Base-by-base conservation (phyloP, 37 sponge, comb jelly and placozoan genomes). In the Aplysina aerophoba region DNA sequence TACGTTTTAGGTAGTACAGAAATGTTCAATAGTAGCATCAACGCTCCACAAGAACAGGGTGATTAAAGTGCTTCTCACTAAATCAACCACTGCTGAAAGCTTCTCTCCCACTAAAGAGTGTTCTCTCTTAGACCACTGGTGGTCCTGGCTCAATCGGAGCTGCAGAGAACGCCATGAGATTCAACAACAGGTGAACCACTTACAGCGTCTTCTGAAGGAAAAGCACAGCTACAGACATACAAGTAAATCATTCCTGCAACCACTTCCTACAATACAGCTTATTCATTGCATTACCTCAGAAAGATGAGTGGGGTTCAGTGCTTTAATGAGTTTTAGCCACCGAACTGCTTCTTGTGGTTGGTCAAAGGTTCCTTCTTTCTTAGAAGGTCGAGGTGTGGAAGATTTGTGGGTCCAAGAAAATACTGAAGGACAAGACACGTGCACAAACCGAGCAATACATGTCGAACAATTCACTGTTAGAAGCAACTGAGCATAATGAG, bases 281-380 rank as follows among this genome's bases (percentile, higher is more conserved):
- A 53, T n/a, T n/a, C n/a, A n/a, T n/a, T n/a, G n/a, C n/a, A n/a
- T n/a, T 82, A 92, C 92, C 59, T 86, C 28, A 24, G 44, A 58
- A 21, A 88, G 58, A 39, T 82, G 38, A 4, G 72, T 36, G 20
- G 79, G 31, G 77, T 92, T 92, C 16, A 73, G 20, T 37, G 84
- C 16, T 83, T 78, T 85, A 73, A 92, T 83, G 62, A 65, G 82
- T 54, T 83, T 88, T 38, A 92, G 83, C 92, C 89, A 92, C 17
- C 34, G 17, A 27, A 41, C 20, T 50, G 93, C 83, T 60, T 88
- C 87, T 5, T 83, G 28, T 5, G 93, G 93, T 24, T 83, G 87
- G 59, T 92, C 93, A 73, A 73, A 92, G 20, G 55, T 50, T 21
- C 65, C 68, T 0, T 89, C 59, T 24, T 62, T 73, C 20, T 68